Conservation (phyloP, 2,888 invertebrate species). For the Melanotus villosus region DNA sequence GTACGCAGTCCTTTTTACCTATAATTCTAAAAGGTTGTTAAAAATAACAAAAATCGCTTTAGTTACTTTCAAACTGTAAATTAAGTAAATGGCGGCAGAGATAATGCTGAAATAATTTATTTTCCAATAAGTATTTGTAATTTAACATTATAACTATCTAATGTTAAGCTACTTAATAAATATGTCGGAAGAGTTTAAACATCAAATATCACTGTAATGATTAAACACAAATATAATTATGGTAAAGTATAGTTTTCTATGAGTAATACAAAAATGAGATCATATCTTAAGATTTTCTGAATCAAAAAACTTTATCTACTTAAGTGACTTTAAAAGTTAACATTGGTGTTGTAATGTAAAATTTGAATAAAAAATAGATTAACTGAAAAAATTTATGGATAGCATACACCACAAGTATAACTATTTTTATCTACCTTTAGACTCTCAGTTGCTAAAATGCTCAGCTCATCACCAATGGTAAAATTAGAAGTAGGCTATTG, state of each 20-base stretch:
- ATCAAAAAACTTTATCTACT: neutral
- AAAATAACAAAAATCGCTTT: no score
- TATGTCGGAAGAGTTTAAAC: conserved; percentile 65
- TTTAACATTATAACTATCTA: conserved; percentile 64
- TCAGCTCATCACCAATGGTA: neutral
- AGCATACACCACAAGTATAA: conserved; percentile 31
- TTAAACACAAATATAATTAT: conserved; percentile 30
- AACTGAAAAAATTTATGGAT: conserved; percentile 7
- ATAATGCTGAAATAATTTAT: conserved; percentile 65
- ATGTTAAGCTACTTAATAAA: conserved; percentile 60
- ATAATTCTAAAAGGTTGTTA: no score
- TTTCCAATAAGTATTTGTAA: conserved; percentile 63
- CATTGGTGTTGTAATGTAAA: conserved; percentile 23
- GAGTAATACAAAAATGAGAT: neutral
- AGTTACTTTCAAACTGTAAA: no score
- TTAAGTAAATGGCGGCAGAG: no score
- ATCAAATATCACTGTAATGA: conserved; percentile 64
- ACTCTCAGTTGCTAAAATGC: neutral
- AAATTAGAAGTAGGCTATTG: neutral
- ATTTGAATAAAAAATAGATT: neutral
- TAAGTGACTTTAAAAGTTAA: neutral
- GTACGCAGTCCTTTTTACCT: no score
- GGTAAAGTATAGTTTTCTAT: neutral
- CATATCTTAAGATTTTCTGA: neutral
- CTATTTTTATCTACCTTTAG: conserved; percentile 5